Conservation (phyloP, 2,797 vertebrate species). For the Siniperca scherzeri region DNA sequence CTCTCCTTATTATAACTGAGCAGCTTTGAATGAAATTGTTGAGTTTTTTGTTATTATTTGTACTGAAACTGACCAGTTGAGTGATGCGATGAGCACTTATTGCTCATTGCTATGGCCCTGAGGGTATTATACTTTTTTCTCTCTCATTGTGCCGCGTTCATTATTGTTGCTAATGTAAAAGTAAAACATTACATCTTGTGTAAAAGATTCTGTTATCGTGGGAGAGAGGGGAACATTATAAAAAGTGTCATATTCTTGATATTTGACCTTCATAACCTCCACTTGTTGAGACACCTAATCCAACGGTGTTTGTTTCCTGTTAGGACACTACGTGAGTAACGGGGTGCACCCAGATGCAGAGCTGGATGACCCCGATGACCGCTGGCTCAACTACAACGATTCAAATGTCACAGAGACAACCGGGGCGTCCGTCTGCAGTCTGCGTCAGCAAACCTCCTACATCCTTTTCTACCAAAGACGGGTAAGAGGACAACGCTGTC, state of each 20-base stretch:
- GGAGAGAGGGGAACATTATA: too few relatives aligned
- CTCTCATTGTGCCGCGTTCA: too few relatives aligned
- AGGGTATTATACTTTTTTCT: too few relatives aligned
- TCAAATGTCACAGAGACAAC: neutral
- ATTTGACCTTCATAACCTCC: neutral
- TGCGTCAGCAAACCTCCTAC: neutral
- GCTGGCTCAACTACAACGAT: constrained; percentile 27
- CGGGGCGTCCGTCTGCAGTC: neutral
- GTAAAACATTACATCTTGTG: too few relatives aligned
- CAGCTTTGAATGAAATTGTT: too few relatives aligned
- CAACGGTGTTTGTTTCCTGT: neutral
- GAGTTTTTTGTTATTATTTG: neutral
- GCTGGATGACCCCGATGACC: neutral
- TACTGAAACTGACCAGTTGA: too few relatives aligned
- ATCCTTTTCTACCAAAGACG: neutral
- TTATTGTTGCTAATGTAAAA: too few relatives aligned
- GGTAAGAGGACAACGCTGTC: neutral
- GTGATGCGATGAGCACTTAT: too few relatives aligned
- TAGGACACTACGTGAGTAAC: constrained; percentile 32
- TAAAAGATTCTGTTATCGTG: too few relatives aligned
- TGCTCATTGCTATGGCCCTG: too few relatives aligned
- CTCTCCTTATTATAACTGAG: neutral
- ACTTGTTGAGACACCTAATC: neutral
- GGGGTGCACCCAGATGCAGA: neutral
- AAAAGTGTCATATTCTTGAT: too few relatives aligned